Conservation (phyloP, 2,113 vertebrate species). For the Falcunculus frontatus region DNA sequence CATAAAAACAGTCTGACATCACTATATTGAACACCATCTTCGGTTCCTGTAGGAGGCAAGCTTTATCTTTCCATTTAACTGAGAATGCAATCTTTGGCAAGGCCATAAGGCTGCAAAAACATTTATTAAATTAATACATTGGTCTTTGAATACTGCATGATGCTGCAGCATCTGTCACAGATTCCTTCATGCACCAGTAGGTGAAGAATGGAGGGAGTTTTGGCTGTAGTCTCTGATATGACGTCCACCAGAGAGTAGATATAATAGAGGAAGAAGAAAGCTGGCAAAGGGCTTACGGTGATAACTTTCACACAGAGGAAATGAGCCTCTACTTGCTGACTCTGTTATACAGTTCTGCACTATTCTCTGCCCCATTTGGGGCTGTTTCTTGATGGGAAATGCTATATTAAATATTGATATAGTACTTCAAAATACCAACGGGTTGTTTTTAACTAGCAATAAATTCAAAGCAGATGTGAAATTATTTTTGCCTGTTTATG, state of each 20-base stretch:
- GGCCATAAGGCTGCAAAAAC: background rate
- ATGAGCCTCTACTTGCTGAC: background rate
- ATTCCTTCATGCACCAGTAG: constrained; percentile 6
- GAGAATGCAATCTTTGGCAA: background rate
- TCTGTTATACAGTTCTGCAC: background rate
- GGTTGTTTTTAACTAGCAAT: background rate
- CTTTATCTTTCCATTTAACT: background rate
- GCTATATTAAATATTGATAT: background rate
- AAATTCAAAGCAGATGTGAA: background rate
- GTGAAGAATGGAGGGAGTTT: constrained; percentile 20
- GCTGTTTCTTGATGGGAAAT: background rate
- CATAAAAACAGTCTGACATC: background rate
- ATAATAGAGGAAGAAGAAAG: background rate
- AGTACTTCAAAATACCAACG: background rate
- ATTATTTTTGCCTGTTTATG: background rate
- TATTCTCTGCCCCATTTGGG: background rate
- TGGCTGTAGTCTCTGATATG: background rate
- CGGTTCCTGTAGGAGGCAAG: background rate
- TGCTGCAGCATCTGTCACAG: background rate
- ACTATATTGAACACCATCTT: background rate
- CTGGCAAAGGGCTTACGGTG: background rate
- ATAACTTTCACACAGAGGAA: background rate
- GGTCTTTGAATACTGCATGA: constrained; percentile 14
- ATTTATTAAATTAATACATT: constrained; percentile 11
- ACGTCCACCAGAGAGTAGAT: background rate